These are phyloP conservation scores for Ochropacha duplaris DNA, from an alignment of 2,888 invertebrate genomes.

Conservation along the genomic window DNA sequence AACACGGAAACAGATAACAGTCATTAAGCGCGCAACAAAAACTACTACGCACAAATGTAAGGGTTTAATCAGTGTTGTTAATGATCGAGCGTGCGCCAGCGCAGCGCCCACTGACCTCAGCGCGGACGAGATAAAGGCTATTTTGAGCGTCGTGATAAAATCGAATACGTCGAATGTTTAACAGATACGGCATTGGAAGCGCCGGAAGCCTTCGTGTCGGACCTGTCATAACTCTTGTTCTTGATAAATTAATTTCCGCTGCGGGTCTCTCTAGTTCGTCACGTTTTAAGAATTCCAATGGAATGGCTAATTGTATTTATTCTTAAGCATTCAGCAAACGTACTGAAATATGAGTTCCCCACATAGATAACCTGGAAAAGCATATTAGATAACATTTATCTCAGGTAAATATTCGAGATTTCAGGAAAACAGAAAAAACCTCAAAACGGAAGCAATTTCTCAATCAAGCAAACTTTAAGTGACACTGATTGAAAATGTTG, in stretches of 20 bases:
- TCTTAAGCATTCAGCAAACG: conserved; percentile 4
- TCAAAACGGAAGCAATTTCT: too few relatives aligned
- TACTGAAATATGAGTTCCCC: too few relatives aligned
- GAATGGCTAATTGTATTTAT: background rate
- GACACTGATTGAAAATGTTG: too few relatives aligned
- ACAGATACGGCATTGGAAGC: conserved; percentile 68
- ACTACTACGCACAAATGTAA: conserved; percentile 49
- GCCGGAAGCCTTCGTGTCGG: conserved; percentile 60
- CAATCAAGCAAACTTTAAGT: too few relatives aligned
- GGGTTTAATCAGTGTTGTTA: conserved; percentile 65
- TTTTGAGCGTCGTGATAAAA: conserved; percentile 77
- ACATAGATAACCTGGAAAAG: too few relatives aligned
- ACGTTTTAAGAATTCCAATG: background rate
- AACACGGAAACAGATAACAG: conserved; percentile 34
- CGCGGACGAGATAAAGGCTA: conserved; percentile 76
- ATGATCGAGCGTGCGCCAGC: conserved; percentile 63
- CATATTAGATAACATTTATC: too few relatives aligned
- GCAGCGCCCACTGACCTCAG: conserved; percentile 79
- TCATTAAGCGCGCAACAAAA: conserved; percentile 41
- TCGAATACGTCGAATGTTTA: conserved; percentile 70
- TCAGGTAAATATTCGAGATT: too few relatives aligned
- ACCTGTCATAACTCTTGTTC: conserved; percentile 41
- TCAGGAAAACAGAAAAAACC: too few relatives aligned
- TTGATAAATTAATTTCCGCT: conserved; percentile 37
- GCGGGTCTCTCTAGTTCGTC: conserved; percentile 1